Evolutionary conservation across 2,888 invertebrate species (phyloP), one percentile per base, ranked within the genome.

Genomic region (Leptothorax acervorum): DNA sequence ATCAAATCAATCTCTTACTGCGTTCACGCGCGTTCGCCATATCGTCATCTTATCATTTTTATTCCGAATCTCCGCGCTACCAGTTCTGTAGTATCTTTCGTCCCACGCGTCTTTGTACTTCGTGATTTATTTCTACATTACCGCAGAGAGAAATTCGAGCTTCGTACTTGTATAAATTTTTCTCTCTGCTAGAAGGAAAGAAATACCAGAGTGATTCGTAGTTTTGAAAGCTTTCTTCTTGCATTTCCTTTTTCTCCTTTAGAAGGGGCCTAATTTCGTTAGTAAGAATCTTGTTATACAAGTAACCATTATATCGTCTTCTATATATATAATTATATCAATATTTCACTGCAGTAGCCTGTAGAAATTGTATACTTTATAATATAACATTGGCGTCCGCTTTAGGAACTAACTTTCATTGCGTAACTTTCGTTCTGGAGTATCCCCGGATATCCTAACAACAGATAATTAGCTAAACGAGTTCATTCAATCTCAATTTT

Each of bases 301-400:
- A 76, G 28, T 75, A 66, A 31, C 42, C 28, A 53, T 79, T 42
- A 79, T 42, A 79, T 15, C 45, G 6, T 70, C 35, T 70, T 57
- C 39, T 79, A 18, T 51, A 18, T 51, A 79, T 51, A 18, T 51
- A 79, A 79, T 79, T 79, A 71, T 71, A 79, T 57, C 57, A 70
- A 79, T 53, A 79, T 79, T 79, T 71, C 45, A 68, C 8, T 57
- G 23, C 18, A 31, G 55, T 45, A n/a, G 11, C 45, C 8, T 31
- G 23, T 57, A 23, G 45, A 79, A 79, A 71, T 57, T 57, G 45
- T 35, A 71, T 45, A 57, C 57, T 57, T 35, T n/a, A 57, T 57
- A 31, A 9, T 78, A 57, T 31, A 78, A 79, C 71, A 79, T 45
- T 70, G 23, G 70, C 71, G 55, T 70, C 31, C 15, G 45, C 35